Evolutionary conservation across 2,797 vertebrate genomes (phyloP).

Genomic region (Limnodromus scolopaceus): DNA sequence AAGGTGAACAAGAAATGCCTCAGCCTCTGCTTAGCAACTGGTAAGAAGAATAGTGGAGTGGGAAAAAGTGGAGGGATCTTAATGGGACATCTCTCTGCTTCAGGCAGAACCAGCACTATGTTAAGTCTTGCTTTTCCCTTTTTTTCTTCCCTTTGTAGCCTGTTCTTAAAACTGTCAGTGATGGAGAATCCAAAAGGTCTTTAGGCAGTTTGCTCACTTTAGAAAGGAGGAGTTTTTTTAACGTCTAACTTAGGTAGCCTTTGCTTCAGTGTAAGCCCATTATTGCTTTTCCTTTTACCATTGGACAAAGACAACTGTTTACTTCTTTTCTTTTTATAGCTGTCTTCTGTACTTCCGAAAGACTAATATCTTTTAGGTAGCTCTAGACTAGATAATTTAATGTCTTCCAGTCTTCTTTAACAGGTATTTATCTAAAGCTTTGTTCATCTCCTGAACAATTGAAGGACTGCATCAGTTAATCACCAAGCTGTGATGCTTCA

Average conservation of each 20-base stretch:
- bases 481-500: neutral
- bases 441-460: neutral
- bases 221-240: neutral
- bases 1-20: neutral
- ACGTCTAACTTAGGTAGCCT: neutral
- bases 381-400: neutral
- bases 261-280: neutral
- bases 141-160: neutral
- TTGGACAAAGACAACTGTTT: neutral
- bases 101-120: neutral
- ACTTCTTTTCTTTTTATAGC: neutral
- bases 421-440: neutral
- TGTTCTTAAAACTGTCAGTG: neutral
- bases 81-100: neutral
- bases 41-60: neutral
- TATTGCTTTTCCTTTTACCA: neutral
- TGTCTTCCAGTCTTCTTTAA: neutral
- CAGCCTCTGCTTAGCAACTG: neutral
- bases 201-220: neutral
- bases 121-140: neutral
- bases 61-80: neutral
- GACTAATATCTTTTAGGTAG: neutral
- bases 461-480: neutral
- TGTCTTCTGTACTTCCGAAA: neutral
- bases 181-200: neutral